Evolutionary conservation across 2,113 vertebrate species (phyloP).

Genomic region (Stegastes partitus): DNA sequence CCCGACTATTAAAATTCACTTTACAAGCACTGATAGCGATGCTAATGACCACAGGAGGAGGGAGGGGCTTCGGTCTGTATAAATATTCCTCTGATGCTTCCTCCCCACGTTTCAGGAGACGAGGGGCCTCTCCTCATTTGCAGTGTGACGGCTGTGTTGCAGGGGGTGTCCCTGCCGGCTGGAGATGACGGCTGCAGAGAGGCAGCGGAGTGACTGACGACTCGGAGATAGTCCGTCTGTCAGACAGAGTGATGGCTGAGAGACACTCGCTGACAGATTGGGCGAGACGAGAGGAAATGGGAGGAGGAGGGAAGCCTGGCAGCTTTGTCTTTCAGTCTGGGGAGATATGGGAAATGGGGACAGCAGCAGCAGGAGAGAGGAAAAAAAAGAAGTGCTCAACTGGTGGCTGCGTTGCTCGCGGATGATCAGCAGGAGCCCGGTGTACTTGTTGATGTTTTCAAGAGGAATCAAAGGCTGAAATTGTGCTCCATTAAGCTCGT

Average conservation of each 20-base stretch:
- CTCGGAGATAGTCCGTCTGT: conserved; percentile 72
- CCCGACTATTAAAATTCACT: conserved; percentile 47
- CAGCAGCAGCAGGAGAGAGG: background rate
- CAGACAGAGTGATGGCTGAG: conserved; percentile 74
- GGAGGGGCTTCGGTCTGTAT: conserved; percentile 42
- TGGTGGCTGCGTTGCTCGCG: conserved; percentile 3
- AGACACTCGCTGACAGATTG: conserved; percentile 72
- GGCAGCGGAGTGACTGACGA: conserved; percentile 74
- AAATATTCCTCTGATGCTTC: conserved; percentile 49
- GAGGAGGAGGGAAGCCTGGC: conserved; percentile 59
- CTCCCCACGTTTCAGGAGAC: conserved; percentile 40
- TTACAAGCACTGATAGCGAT: conserved; percentile 29
- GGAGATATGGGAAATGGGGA: conserved; percentile 43
- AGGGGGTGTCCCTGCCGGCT: conserved; percentile 70
- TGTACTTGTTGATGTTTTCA: conserved; percentile 48
- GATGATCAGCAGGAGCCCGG: conserved; percentile 22
- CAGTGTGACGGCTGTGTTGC: conserved; percentile 60
- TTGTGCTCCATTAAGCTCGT: conserved; percentile 51
- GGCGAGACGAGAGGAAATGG: conserved; percentile 69
- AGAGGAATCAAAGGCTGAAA: conserved; percentile 41
- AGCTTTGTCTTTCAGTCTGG: conserved; percentile 61
- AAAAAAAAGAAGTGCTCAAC: conserved; percentile 8
- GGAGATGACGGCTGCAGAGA: conserved; percentile 59
- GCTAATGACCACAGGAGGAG: conserved; percentile 44
- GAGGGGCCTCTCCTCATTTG: conserved; percentile 66